These are phyloP conservation scores for Drosophila nigritarsus DNA, from an alignment of 2,888 invertebrate genomes.

Conservation along the genomic window DNA sequence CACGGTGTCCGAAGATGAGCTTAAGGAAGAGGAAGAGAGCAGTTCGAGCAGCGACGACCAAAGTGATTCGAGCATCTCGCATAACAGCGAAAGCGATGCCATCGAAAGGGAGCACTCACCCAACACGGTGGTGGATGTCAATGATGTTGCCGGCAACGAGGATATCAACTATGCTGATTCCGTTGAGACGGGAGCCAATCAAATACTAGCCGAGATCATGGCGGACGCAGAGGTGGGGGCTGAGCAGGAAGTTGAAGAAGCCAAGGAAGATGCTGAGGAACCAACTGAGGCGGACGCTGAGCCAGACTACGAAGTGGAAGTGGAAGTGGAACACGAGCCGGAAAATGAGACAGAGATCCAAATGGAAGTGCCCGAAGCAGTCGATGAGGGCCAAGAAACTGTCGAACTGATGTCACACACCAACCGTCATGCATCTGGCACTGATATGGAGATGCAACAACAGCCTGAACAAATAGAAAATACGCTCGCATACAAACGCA, in stretches of 20 bases:
- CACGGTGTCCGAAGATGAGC: constrained; percentile 16
- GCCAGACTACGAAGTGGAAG: background rate
- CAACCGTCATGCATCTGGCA: constrained; percentile 14
- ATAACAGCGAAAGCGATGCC: constrained; percentile 38
- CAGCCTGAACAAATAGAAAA: background rate
- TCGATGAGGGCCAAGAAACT: constrained; percentile 47
- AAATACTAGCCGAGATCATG: background rate
- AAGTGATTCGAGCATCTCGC: constrained; percentile 28
- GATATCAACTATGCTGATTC: background rate
- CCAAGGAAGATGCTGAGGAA: background rate
- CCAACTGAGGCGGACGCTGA: background rate
- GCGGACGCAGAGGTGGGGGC: background rate
- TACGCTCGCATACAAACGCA: background rate
- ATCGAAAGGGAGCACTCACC: constrained; percentile 52
- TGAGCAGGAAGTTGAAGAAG: background rate
- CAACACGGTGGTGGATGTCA: constrained; percentile 52
- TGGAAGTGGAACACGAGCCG: background rate
- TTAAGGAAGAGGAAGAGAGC: constrained; percentile 23
- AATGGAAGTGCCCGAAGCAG: constrained; percentile 49
- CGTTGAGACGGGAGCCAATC: background rate
- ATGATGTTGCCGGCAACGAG: constrained; percentile 27
- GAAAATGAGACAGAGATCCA: background rate
- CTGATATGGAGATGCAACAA: background rate
- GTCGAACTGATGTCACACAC: constrained; percentile 17
- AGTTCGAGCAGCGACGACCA: constrained; percentile 23